phyloP scores from a whole-genome alignment of 2,888 invertebrate species.

The Thysanoteuthis rhombus region DNA sequence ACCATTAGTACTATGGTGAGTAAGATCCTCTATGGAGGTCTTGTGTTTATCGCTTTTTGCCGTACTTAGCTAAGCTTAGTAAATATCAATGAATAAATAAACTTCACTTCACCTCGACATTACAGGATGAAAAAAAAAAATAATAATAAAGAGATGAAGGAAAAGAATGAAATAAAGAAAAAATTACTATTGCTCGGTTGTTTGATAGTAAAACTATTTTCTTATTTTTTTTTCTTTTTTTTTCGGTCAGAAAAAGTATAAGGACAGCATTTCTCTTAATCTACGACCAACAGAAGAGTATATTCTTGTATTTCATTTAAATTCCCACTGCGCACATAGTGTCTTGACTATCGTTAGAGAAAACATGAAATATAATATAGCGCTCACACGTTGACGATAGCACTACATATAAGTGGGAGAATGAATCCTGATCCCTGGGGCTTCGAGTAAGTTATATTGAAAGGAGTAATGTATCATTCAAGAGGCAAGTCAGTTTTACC shows the following conservation, averaged over 20 bases:
- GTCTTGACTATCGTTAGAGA: neutral
- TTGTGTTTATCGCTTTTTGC: too few species aligned
- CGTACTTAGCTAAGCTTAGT: too few species aligned
- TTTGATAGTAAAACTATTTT: neutral
- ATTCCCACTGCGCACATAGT: neutral
- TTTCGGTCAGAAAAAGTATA: neutral
- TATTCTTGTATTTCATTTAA: neutral
- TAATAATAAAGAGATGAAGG: too few species aligned
- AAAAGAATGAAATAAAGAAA: too few species aligned
- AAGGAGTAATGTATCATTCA: conserved; percentile 12
- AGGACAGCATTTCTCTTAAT: neutral
- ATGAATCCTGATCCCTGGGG: neutral
- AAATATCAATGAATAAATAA: too few species aligned
- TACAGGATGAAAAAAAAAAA: too few species aligned
- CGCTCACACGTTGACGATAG: neutral
- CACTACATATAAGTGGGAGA: neutral
- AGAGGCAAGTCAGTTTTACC: neutral
- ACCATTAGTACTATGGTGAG: too few species aligned
- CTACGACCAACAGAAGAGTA: neutral
- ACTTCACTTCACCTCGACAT: too few species aligned
- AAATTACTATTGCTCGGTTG: neutral
- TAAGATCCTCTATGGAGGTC: too few species aligned
- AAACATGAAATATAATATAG: neutral
- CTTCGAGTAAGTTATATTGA: conserved; percentile 12
- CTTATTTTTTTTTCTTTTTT: neutral